Conservation (phyloP, 2,113 vertebrate genomes). For the Sebastes schlegelii region DNA sequence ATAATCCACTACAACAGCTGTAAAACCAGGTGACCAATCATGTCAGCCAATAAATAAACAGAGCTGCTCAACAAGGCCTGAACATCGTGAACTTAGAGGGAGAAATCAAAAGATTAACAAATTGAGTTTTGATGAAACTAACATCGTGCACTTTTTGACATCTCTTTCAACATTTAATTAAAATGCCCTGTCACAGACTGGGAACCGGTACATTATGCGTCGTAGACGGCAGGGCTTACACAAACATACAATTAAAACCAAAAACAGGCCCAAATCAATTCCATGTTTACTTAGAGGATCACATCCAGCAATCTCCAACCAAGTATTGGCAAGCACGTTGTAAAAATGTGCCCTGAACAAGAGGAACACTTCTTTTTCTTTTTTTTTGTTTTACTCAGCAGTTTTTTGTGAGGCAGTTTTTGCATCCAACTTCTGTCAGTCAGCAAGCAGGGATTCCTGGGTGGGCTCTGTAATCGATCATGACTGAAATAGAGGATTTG, state of each 20-base stretch:
- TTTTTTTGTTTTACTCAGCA: slow-evolving; percentile 32
- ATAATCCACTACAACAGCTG: not conserved
- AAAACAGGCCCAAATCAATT: slow-evolving; percentile 67
- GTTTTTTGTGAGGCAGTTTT: slow-evolving; percentile 43
- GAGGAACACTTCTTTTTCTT: slow-evolving; percentile 38
- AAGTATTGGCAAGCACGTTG: slow-evolving; percentile 51
- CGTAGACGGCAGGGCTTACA: slow-evolving; percentile 53
- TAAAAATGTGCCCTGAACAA: slow-evolving; percentile 55
- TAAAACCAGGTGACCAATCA: slow-evolving; percentile 32
- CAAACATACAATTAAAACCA: slow-evolving; percentile 74
- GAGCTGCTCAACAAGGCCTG: slow-evolving; percentile 8
- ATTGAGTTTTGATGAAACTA: slow-evolving; percentile 54
- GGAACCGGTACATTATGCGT: slow-evolving; percentile 37
- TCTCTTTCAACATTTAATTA: slow-evolving; percentile 57
- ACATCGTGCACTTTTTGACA: slow-evolving; percentile 59
- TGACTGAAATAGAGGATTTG: slow-evolving; percentile 34
- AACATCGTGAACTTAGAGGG: slow-evolving; percentile 5
- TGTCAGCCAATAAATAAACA: slow-evolving; percentile 39
- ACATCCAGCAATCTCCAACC: slow-evolving; percentile 65
- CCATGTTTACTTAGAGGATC: slow-evolving; percentile 70
- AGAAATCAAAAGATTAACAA: slow-evolving; percentile 47
- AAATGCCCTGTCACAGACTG: slow-evolving; percentile 55
- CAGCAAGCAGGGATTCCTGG: slow-evolving; percentile 50
- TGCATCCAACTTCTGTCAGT: slow-evolving; percentile 62
- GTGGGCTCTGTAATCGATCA: slow-evolving; percentile 59